Evolutionary conservation across 2,888 invertebrate genomes (phyloP), one percentile per base, ranked within the genome.

Genomic region (Scaptomyza reducta): DNA sequence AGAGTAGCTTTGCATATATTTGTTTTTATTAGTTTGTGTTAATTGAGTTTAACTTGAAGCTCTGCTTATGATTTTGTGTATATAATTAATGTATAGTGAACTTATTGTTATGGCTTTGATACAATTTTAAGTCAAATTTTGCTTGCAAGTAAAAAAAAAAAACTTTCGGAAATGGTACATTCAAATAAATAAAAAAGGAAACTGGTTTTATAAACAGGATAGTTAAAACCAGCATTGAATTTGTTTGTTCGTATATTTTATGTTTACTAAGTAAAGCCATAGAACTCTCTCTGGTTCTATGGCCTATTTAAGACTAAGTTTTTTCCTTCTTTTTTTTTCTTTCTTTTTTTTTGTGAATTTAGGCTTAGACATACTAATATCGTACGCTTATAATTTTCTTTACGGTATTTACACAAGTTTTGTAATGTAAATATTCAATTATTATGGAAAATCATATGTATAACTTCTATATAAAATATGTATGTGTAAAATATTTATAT

Each of bases 71-170:
- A 45, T 47, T 38, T 29, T 33, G 35, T 53, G 50, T 25, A 31
- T 64, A 49, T 47, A 16, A 62, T 69, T 65, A 82, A 70, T 76
- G 76, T 89, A 82, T 74, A 77, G 73, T 76, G 77, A 88, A 87
- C 89, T 90, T 89, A 90, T 74, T 83, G 58, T 88, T 88, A 89
- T 89, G 89, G 89, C 90, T 89, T 87, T 87, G 74, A 72, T 72
- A 72, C 61, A 72, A 60, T 72, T 70, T 70, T 83, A 49, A 22
- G 33, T 50, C 45, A 25, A 63, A 53, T 51, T 58, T 67, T 49
- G 59, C 46, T 40, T 53, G 40, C 47, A 42, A 53, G 35, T 47
- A 18, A n/a, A 14, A n/a, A 47, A 22, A 64, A 42, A 11, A 18
- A 54, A 13, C 40, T 47, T 50, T 57, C 29, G 51, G 22, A 70